A percentile compares a stretch with the other conserved stretches of the same genome.
Evolutionary conservation across 2,888 invertebrate genomes (phyloP).

Genomic region (Drosophila monieri): DNA sequence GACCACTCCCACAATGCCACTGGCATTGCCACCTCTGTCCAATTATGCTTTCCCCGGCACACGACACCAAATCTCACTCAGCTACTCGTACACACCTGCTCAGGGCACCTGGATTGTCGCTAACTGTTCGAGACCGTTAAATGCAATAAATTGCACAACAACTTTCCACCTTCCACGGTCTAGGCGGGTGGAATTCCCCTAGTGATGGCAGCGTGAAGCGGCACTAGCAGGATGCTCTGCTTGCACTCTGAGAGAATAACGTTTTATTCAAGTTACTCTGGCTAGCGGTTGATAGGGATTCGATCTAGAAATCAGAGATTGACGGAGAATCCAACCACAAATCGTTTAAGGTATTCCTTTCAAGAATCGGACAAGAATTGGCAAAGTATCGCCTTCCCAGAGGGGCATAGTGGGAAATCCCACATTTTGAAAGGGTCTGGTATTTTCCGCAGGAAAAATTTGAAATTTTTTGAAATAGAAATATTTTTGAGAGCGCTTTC

Average conservation of each 20-base stretch:
- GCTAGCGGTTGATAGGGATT: no score
- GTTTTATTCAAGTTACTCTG: no score
- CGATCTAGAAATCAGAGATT: no score
- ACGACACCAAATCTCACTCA: constrained; percentile 41
- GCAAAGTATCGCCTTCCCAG: neutral
- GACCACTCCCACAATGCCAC: no score
- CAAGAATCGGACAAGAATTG: neutral
- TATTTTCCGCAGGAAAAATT: neutral
- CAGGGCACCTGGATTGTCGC: constrained; percentile 19
- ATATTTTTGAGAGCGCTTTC: no score
- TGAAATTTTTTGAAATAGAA: no score
- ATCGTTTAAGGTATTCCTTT: neutral
- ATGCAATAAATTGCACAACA: constrained; percentile 74
- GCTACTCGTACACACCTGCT: constrained; percentile 15
- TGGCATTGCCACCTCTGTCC: neutral
- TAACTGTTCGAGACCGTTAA: constrained; percentile 43
- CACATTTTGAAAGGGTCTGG: neutral
- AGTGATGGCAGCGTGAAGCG: constrained; percentile 15
- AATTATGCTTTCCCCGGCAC: constrained; percentile 28
- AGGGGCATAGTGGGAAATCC: neutral
- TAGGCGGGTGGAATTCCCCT: no score
- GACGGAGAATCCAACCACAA: neutral
- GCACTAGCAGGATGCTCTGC: neutral
- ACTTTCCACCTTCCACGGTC: no score
- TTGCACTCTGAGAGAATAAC: no score